phyloP scores from a whole-genome alignment of 2,797 vertebrate species.

The Leptodactylus fallax region DNA sequence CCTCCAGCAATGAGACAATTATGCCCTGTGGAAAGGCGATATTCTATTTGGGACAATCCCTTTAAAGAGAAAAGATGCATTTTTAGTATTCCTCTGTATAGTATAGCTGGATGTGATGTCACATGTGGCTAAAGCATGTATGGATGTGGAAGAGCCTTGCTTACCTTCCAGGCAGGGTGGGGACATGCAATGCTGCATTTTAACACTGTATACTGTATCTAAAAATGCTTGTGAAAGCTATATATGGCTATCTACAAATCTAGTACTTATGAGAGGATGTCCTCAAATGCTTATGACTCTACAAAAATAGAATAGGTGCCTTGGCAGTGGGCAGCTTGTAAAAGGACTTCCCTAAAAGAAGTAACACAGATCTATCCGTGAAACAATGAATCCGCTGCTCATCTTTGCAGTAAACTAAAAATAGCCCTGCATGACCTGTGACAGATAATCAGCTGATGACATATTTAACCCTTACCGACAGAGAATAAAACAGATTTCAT shows the following conservation, averaged over 20 bases:
- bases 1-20: no score
- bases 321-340: not conserved
- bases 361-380: not conserved
- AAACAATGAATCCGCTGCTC: not conserved
- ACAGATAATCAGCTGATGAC: slow-evolving; percentile 43
- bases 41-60: no score
- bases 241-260: slow-evolving; percentile 1
- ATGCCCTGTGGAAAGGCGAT: no score
- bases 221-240: not conserved
- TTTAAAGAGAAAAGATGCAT: not conserved
- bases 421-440: slow-evolving; percentile 59
- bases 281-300: not conserved
- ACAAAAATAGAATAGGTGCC: slow-evolving; percentile 12
- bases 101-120: not conserved
- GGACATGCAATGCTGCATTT: not conserved
- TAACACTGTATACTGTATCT: not conserved
- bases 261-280: slow-evolving; percentile 3
- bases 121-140: not conserved
- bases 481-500: slow-evolving; percentile 70
- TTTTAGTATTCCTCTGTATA: not conserved
- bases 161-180: not conserved
- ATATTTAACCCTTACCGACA: slow-evolving; percentile 65
- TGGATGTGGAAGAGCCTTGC: not conserved
- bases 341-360: not conserved
- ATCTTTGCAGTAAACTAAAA: not conserved